A percentile compares a stretch with the other conserved stretches of the same genome.
These are phyloP conservation scores for Heliopora coerulea DNA, from an alignment of 92 coral and sea anemone genomes.

Conservation along the genomic window DNA sequence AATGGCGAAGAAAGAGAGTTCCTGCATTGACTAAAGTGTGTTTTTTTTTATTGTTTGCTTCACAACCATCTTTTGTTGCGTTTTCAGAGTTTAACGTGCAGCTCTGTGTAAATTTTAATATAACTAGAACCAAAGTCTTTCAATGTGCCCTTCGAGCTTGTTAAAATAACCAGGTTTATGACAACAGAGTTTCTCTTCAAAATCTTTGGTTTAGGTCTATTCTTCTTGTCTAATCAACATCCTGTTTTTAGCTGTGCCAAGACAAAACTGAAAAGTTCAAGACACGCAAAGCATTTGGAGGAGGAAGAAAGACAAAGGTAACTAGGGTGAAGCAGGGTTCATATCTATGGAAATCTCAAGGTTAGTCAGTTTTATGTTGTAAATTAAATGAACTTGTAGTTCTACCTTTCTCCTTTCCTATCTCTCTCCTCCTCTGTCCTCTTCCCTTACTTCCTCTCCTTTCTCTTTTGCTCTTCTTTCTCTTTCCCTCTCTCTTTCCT, in stretches of 20 bases:
- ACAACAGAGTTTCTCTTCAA: no score
- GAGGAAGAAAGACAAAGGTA: conserved; percentile 79
- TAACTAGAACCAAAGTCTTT: no score
- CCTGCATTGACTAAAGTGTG: conserved; percentile 91
- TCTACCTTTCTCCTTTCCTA: not conserved
- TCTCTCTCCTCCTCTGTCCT: not conserved
- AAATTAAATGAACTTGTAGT: no score
- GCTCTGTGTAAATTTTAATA: no score
- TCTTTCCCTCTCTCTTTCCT: not conserved
- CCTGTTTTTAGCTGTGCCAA: conserved; percentile 59
- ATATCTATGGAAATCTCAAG: conserved; percentile 74
- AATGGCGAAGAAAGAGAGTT: conserved; percentile 83
- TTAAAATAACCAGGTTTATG: no score
- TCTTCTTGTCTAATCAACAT: not conserved
- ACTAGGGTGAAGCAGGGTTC: conserved; percentile 72
- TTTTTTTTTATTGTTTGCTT: no score
- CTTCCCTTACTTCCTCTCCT: no score
- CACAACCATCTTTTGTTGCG: no score
- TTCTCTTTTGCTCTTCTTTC: not conserved
- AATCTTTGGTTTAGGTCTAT: no score
- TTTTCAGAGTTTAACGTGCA: no score
- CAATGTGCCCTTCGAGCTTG: no score
- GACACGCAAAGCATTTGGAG: conserved; percentile 93
- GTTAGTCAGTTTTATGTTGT: conserved; percentile 42
- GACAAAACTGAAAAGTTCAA: conserved; percentile 79